Conservation (phyloP, 2,797 vertebrate genomes). For the Onychomys torridus region DNA sequence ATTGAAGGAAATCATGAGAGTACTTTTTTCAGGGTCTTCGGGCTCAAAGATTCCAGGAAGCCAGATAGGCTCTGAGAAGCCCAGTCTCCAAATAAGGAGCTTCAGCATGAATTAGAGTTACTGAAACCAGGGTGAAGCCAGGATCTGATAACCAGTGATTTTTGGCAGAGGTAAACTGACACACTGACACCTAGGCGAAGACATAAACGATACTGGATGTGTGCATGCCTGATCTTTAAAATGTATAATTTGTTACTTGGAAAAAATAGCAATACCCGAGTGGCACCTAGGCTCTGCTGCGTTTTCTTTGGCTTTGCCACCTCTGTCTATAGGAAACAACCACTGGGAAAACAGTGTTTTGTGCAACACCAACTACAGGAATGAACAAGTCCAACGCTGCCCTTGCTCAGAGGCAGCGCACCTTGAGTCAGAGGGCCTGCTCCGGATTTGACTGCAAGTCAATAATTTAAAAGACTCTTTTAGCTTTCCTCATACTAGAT, state of each 20-base stretch:
- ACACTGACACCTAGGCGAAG: background rate
- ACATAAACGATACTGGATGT: background rate
- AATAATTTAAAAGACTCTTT: background rate
- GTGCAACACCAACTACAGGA: background rate
- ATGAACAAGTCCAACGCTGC: background rate
- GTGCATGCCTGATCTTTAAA: background rate
- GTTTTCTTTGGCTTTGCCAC: background rate
- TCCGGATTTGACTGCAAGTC: background rate
- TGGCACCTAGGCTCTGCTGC: background rate
- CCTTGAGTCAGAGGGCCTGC: background rate
- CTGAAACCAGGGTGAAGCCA: background rate
- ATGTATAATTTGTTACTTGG: constrained; percentile 7
- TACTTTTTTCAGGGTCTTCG: background rate
- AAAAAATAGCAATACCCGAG: background rate
- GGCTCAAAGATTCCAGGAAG: background rate
- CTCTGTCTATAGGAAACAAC: background rate
- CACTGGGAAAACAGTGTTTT: background rate
- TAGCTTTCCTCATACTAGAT: background rate
- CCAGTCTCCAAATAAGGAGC: background rate
- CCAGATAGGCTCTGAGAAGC: background rate
- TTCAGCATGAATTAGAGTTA: background rate
- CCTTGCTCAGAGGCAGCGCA: background rate
- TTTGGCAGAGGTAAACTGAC: background rate
- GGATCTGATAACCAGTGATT: background rate
- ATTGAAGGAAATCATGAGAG: background rate